Conservation (phyloP, 23 tunicate species). For the Phallusia fumigata region DNA sequence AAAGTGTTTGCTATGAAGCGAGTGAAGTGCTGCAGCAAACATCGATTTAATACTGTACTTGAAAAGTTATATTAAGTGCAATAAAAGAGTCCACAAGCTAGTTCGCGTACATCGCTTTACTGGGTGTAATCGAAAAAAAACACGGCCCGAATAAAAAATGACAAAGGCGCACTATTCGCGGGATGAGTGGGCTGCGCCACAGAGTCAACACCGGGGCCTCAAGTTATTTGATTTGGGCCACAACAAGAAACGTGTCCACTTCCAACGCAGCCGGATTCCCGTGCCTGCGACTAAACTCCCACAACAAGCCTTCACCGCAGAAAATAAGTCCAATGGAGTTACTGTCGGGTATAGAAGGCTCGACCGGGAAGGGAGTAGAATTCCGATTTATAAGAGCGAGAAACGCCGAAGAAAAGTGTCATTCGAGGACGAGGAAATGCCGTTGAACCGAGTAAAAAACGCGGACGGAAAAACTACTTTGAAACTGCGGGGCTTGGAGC, state of each 20-base stretch:
- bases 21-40: too few species aligned
- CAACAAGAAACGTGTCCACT: constrained; percentile 7
- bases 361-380: neutral
- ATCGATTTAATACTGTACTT: too few species aligned
- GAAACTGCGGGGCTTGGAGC: constrained; percentile 58
- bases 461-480: constrained; percentile 19
- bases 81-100: too few species aligned
- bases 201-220: neutral
- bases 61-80: too few species aligned
- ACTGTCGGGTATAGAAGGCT: neutral
- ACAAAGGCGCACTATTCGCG: neutral
- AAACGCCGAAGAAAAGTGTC: neutral
- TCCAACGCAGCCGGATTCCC: neutral
- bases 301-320: neutral
- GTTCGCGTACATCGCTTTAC: neutral
- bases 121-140: neutral
- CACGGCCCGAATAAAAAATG: neutral
- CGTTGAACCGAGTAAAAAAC: neutral
- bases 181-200: neutral
- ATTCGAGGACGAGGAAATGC: neutral
- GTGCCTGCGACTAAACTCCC: neutral
- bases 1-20: too few species aligned
- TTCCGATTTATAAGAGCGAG: neutral
- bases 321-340: neutral
- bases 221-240: neutral